Evolutionary conservation across 2,797 vertebrate species (phyloP).

Genomic region (Cyprinella venusta): DNA sequence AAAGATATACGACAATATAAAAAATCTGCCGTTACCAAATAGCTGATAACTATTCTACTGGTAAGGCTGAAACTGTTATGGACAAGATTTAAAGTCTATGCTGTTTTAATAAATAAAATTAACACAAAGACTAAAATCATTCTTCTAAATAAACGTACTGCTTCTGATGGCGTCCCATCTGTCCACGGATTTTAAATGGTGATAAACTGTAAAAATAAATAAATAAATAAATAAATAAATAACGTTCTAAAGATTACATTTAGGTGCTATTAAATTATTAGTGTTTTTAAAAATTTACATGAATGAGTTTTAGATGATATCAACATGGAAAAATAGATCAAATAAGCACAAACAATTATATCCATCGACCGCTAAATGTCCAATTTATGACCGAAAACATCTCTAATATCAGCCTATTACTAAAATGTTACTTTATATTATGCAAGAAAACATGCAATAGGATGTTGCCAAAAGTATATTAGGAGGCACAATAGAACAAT

Average conservation of each 20-base stretch:
- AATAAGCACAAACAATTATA: background rate
- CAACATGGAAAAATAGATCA: background rate
- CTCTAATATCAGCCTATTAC: background rate
- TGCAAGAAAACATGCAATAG: background rate
- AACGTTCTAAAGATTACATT: too few relatives aligned
- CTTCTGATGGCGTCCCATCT: background rate
- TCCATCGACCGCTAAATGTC: background rate
- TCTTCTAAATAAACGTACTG: too few relatives aligned
- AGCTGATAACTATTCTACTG: background rate
- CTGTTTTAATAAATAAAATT: background rate
- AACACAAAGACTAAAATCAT: background rate
- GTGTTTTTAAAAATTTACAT: background rate
- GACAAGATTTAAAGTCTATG: background rate
- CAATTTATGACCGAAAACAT: background rate
- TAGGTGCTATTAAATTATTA: background rate
- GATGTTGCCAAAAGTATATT: background rate
- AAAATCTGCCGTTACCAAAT: background rate
- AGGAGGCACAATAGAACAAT: background rate
- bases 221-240: too few relatives aligned
- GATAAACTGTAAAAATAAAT: too few relatives aligned
- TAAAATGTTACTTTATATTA: background rate
- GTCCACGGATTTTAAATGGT: too few relatives aligned
- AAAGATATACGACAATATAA: background rate
- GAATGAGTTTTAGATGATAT: background rate
- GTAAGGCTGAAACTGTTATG: background rate